These are phyloP conservation scores for Azemiops feae DNA, from an alignment of 2,113 vertebrate genomes.

Conservation along the genomic window DNA sequence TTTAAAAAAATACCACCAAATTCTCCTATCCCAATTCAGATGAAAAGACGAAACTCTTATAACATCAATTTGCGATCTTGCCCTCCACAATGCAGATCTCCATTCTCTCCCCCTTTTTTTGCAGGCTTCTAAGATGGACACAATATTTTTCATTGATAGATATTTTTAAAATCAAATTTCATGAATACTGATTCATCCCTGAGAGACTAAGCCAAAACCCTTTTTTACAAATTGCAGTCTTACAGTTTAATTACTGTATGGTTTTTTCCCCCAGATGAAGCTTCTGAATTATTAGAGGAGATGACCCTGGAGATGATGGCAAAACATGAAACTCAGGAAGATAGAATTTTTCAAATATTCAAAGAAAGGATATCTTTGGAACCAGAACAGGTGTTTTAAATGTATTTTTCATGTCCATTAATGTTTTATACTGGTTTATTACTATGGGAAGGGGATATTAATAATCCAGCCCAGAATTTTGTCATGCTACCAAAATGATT, in stretches of 20 bases:
- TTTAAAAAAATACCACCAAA: background rate
- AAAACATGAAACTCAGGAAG: constrained; percentile 86
- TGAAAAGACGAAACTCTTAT: background rate
- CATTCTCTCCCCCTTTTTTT: background rate
- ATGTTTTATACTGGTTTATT: background rate
- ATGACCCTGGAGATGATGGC: constrained; percentile 86
- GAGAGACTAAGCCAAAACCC: background rate
- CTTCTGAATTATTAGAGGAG: constrained; percentile 68
- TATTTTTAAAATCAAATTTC: background rate
- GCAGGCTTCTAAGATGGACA: background rate
- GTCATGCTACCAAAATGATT: background rate
- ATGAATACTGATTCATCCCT: background rate
- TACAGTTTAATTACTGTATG: background rate
- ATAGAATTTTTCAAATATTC: constrained; percentile 82
- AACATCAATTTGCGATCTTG: background rate
- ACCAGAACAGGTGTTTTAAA: constrained; percentile 85
- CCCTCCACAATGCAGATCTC: background rate
- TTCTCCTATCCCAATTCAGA: background rate
- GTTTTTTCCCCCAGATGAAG: constrained; percentile 43
- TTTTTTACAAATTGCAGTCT: accelerated
- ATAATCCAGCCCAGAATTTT: background rate
- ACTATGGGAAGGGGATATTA: background rate
- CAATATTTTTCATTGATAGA: background rate
- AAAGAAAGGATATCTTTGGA: constrained; percentile 79
- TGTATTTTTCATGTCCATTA: background rate